Conservation (phyloP, 2,113 vertebrate genomes). For the Colinus virginianus region DNA sequence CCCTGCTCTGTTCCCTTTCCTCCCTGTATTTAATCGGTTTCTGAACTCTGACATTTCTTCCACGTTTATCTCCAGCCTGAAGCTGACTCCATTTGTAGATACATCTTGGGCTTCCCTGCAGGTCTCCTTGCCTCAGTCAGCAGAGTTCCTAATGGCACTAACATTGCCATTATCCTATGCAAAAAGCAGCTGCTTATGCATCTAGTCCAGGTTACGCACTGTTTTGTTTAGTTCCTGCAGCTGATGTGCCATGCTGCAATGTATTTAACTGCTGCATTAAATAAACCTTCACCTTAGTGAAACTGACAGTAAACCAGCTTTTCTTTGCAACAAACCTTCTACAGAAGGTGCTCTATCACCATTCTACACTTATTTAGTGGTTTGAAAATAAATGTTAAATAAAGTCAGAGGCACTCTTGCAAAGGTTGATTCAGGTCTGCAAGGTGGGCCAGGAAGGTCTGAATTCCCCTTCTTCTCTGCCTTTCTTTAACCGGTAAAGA, state of each 20-base stretch:
- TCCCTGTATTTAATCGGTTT: background rate
- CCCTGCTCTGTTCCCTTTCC: background rate
- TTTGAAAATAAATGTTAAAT: background rate
- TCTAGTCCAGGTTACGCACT: background rate
- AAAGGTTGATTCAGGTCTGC: background rate
- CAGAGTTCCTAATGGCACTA: background rate
- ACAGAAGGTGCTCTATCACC: background rate
- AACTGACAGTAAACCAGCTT: background rate
- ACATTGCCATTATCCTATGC: background rate
- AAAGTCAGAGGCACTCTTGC: background rate
- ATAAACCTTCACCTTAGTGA: background rate
- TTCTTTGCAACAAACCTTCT: background rate
- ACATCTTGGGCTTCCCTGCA: background rate
- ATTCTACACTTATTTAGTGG: background rate
- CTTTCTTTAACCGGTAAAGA: background rate
- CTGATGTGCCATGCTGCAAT: background rate
- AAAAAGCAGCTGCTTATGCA: background rate
- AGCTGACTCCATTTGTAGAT: background rate
- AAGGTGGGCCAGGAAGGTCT: background rate
- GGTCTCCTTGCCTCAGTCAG: background rate
- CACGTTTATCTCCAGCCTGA: background rate
- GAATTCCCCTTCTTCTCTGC: background rate
- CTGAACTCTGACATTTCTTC: background rate
- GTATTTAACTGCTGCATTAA: constrained; percentile 1
- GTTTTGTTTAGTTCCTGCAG: background rate